Evolutionary conservation across 2,888 invertebrate species (phyloP), one percentile per base, ranked within the genome.

Genomic region (Automeris io): DNA sequence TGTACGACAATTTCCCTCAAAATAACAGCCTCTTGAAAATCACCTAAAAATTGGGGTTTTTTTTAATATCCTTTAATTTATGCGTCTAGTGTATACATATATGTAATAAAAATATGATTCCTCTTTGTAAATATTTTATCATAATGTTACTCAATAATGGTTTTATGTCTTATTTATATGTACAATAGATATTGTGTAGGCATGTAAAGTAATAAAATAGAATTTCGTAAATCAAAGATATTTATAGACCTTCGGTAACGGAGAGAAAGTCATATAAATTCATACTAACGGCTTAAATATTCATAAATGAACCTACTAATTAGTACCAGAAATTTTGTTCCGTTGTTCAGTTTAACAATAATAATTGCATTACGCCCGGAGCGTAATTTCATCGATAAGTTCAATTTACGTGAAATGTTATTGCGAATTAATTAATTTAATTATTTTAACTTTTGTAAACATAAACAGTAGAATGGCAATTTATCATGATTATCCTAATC

Each of bases 401-500:
- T 60, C 54, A 59, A 62, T 70, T 69, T 65, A 66, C 60, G 49
- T 60, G 58, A 62, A 67, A 64, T 57, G 49, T 60, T 65, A 61
- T 67, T 64, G 57, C 54, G 45, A 54, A 57, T 57, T 64, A 69
- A 73, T 73, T 73, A 70, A 70, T 71, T 54, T 60, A 66, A 71
- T 72, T 66, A 70, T 68, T 70, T 70, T 53, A 62, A 71, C 66
- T 64, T 37, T 31, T 5, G 46, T 37, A 37, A 37, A 36, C 13
- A 41, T 47, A 52, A 57, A 54, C 45, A 52, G 51, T 53, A 47
- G 51, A 52, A 56, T 56, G 41, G 53, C 54, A 61, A 60, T 59
- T 55, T 55, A 55, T 60, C 59, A 59, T 44, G 46, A 46, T 48
- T 55, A n/a, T n/a, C n/a, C n/a, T n/a, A n/a, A n/a, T n/a, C n/a